Percentiles rank a stretch among this genome's conserved stretches.
phyloP scores from a whole-genome alignment of 53 echinoderm and acorn worm species.

The Hippasteria phrygiana region DNA sequence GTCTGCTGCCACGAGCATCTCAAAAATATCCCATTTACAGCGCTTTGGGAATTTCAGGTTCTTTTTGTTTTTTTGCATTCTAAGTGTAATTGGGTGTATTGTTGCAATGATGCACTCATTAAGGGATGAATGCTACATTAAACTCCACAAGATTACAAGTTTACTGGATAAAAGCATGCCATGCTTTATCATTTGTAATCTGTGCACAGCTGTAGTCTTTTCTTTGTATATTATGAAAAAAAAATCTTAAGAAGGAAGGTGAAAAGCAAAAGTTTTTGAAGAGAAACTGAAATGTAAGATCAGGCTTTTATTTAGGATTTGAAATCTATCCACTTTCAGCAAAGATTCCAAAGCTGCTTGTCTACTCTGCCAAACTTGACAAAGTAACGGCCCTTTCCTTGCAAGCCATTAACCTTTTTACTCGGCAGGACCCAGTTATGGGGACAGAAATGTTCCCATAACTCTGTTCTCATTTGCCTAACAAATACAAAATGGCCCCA shows the following conservation, averaged over 20 bases:
- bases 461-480: too few relatives aligned
- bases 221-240: neutral
- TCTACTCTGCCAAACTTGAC: too few relatives aligned
- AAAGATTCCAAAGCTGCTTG: neutral
- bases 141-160: neutral
- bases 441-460: too few relatives aligned
- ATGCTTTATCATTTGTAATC: conserved; percentile 9
- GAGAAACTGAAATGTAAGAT: too few relatives aligned
- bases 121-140: conserved; percentile 70
- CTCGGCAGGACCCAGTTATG: too few relatives aligned
- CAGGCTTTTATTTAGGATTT: too few relatives aligned
- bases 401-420: too few relatives aligned
- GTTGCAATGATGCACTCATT: conserved; percentile 55
- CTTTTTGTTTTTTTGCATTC: conserved; percentile 36
- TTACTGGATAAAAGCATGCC: neutral
- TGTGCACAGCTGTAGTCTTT: neutral
- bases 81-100: conserved; percentile 57
- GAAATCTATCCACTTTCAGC: too few relatives aligned
- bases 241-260: neutral
- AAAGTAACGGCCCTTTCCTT: too few relatives aligned
- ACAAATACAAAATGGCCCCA: too few relatives aligned
- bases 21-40: neutral
- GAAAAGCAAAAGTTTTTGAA: too few relatives aligned
- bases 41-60: neutral
- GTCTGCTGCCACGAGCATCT: too few relatives aligned